Evolutionary conservation across 64 coral and sea anemone genomes (phyloP).

Genomic region (Anthopleura sola): DNA sequence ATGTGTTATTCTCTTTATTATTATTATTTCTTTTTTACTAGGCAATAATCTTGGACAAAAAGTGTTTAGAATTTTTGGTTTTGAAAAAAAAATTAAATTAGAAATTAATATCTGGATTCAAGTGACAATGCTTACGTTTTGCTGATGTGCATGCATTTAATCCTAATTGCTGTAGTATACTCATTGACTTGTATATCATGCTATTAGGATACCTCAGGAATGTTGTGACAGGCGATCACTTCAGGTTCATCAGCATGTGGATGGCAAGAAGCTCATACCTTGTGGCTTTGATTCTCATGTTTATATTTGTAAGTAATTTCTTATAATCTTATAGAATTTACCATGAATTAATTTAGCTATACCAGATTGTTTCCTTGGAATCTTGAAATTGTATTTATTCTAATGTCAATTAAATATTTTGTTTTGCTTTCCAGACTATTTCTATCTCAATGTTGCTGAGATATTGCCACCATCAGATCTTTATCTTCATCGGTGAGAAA

Average conservation of each 20-base stretch:
- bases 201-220: slow-evolving; percentile 86
- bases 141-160: no score
- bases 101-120: no score
- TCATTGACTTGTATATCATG: neutral
- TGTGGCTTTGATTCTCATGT: slow-evolving; percentile 95
- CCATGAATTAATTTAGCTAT: no score
- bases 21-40: no score
- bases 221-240: slow-evolving; percentile 95
- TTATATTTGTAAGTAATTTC: slow-evolving; percentile 91
- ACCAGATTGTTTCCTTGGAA: no score
- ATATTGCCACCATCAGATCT: slow-evolving; percentile 99
- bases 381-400: no score
- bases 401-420: neutral
- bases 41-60: no score
- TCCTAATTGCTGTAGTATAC: neutral
- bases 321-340: no score
- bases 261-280: slow-evolving; percentile 97
- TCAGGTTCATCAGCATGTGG: slow-evolving; percentile 98
- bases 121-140: no score
- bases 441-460: slow-evolving; percentile 96
- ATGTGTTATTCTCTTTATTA: no score
- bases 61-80: no score
- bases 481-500: slow-evolving; percentile 90
- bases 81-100: no score
- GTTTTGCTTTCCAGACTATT: slow-evolving; percentile 78